Conservation (phyloP, 2,888 invertebrate species). For the Perizoma affinitatum region DNA sequence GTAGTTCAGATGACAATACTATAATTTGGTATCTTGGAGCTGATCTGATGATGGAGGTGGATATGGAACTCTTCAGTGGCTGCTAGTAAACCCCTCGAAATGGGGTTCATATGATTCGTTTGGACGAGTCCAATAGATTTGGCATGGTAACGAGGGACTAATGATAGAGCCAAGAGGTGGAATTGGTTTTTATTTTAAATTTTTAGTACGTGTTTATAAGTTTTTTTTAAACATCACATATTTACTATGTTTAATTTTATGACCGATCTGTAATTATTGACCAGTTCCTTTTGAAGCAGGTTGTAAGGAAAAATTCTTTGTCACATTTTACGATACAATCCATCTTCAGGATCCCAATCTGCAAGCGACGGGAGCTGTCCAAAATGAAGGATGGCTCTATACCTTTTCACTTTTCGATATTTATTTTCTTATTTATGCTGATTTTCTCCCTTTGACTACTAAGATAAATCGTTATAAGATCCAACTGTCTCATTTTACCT, state of each 20-base stretch:
- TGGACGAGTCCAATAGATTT: too few species aligned
- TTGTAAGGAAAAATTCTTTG: slow-evolving; percentile 2
- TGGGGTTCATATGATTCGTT: too few species aligned
- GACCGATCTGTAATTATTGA: neutral
- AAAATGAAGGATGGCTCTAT: slow-evolving; percentile 31
- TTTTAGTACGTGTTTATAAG: neutral
- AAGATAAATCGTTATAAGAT: too few species aligned
- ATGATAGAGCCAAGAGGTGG: too few species aligned
- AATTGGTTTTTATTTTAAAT: neutral
- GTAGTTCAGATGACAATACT: too few species aligned
- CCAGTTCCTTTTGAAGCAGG: neutral
- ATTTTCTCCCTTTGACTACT: too few species aligned
- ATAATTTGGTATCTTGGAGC: too few species aligned
- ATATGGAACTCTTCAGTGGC: too few species aligned
- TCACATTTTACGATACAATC: slow-evolving; percentile 10
- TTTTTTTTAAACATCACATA: neutral
- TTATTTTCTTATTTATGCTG: slow-evolving; percentile 8
- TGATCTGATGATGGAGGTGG: too few species aligned
- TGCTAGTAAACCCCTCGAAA: too few species aligned
- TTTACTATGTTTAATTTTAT: neutral
- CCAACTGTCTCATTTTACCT: too few species aligned
- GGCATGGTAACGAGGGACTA: too few species aligned
- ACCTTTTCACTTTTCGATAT: slow-evolving; percentile 21
- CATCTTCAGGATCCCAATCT: slow-evolving; percentile 21
- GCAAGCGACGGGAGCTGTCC: slow-evolving; percentile 27